Percentiles rank a stretch among this genome's conserved stretches.
phyloP scores from a whole-genome alignment of 2,888 invertebrate genomes.

The Drosophila histrio region DNA sequence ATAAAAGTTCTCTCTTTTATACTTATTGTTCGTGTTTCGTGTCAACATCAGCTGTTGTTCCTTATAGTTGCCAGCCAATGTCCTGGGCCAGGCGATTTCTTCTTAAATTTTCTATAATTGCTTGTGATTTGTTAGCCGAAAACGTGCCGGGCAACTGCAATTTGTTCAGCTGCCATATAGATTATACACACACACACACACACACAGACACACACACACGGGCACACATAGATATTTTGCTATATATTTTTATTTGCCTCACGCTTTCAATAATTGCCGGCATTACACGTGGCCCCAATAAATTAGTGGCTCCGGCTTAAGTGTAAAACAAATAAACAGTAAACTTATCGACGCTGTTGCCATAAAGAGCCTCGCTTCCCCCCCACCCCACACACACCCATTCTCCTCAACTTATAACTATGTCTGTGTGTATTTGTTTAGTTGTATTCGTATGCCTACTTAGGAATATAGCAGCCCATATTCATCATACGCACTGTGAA shows the following conservation, averaged over 20 bases:
- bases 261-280: constrained; percentile 78
- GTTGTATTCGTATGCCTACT: constrained; percentile 5
- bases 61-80: constrained; percentile 15
- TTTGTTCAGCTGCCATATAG: constrained; percentile 61
- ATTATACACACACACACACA: constrained; percentile 27
- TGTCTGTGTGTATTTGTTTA: not conserved
- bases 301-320: constrained; percentile 66
- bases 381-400: no score
- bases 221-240: constrained; percentile 35
- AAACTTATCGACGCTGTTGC: constrained; percentile 49
- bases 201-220: constrained; percentile 16
- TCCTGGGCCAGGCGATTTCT: constrained; percentile 53
- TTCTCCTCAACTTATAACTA: not conserved
- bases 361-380: constrained; percentile 25
- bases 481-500: constrained; percentile 54
- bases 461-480: constrained; percentile 7
- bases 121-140: constrained; percentile 77
- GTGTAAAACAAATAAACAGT: constrained; percentile 62
- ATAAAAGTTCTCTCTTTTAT: constrained; percentile 35
- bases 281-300: constrained; percentile 77
- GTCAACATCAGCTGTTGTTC: constrained; percentile 74
- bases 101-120: constrained; percentile 80
- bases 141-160: constrained; percentile 77
- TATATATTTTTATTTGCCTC: constrained; percentile 78
- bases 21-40: constrained; percentile 56